Conservation (phyloP, 2,113 vertebrate species). For the Climacteris rufus region DNA sequence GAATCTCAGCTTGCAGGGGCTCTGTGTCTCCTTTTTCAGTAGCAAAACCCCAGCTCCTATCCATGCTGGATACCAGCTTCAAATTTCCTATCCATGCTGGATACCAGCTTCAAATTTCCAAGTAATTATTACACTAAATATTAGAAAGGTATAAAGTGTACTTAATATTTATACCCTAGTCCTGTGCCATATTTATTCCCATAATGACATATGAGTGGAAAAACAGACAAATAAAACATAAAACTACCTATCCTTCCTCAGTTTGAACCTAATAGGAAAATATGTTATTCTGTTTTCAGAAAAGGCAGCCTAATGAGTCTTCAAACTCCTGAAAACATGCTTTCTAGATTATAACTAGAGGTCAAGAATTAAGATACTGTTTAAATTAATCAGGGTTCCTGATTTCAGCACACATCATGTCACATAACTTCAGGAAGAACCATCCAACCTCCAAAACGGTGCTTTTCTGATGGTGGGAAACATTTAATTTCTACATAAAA, state of each 20-base stretch:
- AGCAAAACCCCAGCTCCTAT: neutral
- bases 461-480: neutral
- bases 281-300: neutral
- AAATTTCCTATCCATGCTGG: neutral
- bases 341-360: neutral
- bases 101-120: neutral
- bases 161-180: neutral
- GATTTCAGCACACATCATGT: neutral
- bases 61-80: neutral
- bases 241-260: neutral
- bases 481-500: neutral
- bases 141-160: neutral
- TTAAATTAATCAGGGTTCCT: neutral
- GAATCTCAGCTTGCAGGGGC: neutral
- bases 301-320: neutral
- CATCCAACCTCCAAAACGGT: neutral
- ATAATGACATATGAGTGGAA: neutral
- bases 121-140: neutral
- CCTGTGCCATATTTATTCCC: neutral
- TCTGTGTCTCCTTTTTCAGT: neutral
- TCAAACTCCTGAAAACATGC: neutral
- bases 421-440: neutral
- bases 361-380: neutral
- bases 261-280: neutral
- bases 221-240: neutral